Evolutionary conservation across 2,797 vertebrate genomes (phyloP), one percentile per base, ranked within the genome.

Genomic region (Xerus rutilus): DNA sequence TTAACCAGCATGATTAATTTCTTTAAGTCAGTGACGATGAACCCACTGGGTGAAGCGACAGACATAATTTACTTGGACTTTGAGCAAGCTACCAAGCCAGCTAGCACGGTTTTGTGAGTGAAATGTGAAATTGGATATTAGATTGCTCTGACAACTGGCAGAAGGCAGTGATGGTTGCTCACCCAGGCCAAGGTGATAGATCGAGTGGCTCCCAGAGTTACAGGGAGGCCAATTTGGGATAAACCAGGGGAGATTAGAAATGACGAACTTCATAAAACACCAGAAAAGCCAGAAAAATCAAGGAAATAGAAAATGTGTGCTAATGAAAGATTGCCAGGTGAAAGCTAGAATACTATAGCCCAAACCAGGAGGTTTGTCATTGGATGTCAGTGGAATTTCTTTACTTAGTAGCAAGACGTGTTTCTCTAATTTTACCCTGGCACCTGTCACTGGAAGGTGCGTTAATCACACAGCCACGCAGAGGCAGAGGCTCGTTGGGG

Each of bases 1-100:
- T 97, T 96, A 86, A 79, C 92, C 95, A 97, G 96, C 74, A 39
- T 18, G 25, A 95, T 96, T 97, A n/a, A 97, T 96, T 97, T 96
- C 97, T 96, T 82, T 43, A 74, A 94, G 62, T 85, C 83, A 39
- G 78, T 92, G 95, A 86, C 96, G 97, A 1, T 95, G 97, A 97
- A 89, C 88, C 96, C 94, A 3, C 83, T 39, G 96, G 87, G 62
- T 85, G 57, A 98, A 96, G 94, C 65, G 49, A 0, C 52, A 82
- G 81, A 86, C 64, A 52, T 92, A 54, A 94, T 95, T 85, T 85
- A 83, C 77, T 93, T 95, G 84, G 95, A 89, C 93, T 94, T 88
- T 39, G 64, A 82, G 83, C 92, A 95, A 65, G 87, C 43, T 14
- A 21, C 96, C 72, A 30, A 97, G 96, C 64, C 14, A 89, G 83